Conservation (phyloP, 2,888 invertebrate genomes). For the Anoncus sp. region DNA sequence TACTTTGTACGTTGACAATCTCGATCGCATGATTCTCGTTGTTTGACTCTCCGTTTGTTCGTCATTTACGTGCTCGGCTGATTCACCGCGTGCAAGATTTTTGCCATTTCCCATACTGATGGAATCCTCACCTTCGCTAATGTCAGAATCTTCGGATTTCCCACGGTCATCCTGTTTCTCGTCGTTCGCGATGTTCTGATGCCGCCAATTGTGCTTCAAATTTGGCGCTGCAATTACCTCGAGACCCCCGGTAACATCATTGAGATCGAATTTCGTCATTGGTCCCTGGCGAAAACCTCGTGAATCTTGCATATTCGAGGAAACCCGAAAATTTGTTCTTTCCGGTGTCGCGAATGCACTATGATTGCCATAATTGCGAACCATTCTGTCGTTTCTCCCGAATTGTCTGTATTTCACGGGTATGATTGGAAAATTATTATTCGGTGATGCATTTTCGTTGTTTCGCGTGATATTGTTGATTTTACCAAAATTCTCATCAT, state of each 20-base stretch:
- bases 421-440: background rate
- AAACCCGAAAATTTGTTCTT: background rate
- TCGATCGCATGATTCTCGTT: background rate
- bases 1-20: conserved; percentile 19
- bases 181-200: background rate
- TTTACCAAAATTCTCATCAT: background rate
- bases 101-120: conserved; percentile 39
- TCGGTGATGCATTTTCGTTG: background rate
- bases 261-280: conserved; percentile 38
- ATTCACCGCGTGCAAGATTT: conserved; percentile 42
- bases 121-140: conserved; percentile 49
- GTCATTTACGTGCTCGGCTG: conserved; percentile 27
- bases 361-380: background rate
- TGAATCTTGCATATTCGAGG: background rate
- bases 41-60: conserved; percentile 13
- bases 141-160: conserved; percentile 10
- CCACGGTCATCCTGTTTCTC: background rate
- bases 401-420: conserved; percentile 36
- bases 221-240: conserved; percentile 59
- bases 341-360: background rate
- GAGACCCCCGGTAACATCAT: conserved; percentile 50
- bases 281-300: conserved; percentile 13
- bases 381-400: conserved; percentile 63
- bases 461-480: conserved; percentile 17
- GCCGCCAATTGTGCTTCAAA: conserved; percentile 36